Conservation (phyloP, 2,797 vertebrate genomes). For the Trichosurus vulpecula region DNA sequence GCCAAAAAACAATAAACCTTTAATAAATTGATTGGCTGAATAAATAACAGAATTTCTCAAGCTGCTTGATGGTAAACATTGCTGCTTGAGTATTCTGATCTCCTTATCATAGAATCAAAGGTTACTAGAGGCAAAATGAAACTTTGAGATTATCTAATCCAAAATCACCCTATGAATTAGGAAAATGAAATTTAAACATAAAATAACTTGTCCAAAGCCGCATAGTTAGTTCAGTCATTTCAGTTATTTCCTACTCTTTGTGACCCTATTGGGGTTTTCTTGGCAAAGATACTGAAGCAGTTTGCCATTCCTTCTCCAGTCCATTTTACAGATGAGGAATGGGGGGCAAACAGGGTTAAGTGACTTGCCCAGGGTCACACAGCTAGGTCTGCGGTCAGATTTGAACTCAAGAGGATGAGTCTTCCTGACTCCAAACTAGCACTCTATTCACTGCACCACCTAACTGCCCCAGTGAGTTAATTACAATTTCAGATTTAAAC, state of each 20-base stretch:
- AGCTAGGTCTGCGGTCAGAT: too few relatives aligned
- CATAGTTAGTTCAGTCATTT: neutral
- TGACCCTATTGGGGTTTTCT: too few relatives aligned
- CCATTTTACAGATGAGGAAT: too few relatives aligned
- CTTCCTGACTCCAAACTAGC: too few relatives aligned
- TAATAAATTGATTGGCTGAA: conserved; percentile 52
- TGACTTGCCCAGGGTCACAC: too few relatives aligned
- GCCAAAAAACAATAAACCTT: neutral
- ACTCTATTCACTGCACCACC: too few relatives aligned
- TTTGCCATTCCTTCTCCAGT: too few relatives aligned
- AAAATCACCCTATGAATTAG: neutral
- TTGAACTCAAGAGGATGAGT: too few relatives aligned
- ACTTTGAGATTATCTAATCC: neutral
- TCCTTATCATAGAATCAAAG: conserved; percentile 55
- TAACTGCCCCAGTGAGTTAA: neutral
- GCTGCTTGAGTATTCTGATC: conserved; percentile 59
- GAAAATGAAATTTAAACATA: neutral
- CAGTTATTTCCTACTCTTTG: too few relatives aligned
- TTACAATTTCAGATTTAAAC: neutral
- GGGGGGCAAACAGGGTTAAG: too few relatives aligned
- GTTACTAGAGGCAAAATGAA: neutral
- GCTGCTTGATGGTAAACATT: conserved; percentile 51
- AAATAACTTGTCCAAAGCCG: neutral
- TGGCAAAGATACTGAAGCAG: too few relatives aligned
- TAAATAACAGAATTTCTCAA: conserved; percentile 47